Evolutionary conservation across 2,797 vertebrate species (phyloP).

Genomic region (Cyprinella venusta): DNA sequence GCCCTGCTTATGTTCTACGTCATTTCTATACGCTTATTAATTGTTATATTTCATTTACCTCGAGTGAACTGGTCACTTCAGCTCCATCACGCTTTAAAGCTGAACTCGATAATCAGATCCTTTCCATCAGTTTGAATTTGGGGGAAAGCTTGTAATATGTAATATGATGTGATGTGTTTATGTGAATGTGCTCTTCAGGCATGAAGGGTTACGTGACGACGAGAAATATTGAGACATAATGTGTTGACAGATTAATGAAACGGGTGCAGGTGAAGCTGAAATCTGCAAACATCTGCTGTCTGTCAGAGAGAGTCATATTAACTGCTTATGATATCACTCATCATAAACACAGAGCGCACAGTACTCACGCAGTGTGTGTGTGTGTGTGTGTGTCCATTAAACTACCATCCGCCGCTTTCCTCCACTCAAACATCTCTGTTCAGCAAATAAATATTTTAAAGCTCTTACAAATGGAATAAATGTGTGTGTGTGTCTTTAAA

Average conservation of each 20-base stretch:
- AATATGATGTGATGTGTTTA: slow-evolving; percentile 51
- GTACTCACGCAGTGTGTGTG: too few species aligned
- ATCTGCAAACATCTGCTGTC: slow-evolving; percentile 53
- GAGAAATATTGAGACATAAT: slow-evolving; percentile 55
- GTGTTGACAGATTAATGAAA: slow-evolving; percentile 64
- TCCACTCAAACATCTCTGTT: not conserved
- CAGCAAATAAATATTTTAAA: slow-evolving; percentile 44
- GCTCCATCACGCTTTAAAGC: not conserved
- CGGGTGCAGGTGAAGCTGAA: slow-evolving; percentile 58
- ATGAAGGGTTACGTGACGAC: slow-evolving; percentile 47
- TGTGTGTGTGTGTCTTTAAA: slow-evolving; percentile 27
- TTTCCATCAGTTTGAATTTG: not conserved
- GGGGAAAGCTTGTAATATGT: slow-evolving; percentile 40
- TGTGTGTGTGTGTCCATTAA: slow-evolving; percentile 20
- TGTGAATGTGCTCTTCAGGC: slow-evolving; percentile 51
- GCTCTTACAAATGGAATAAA: slow-evolving; percentile 34
- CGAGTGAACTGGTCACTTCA: not conserved
- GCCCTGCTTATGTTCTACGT: too few species aligned
- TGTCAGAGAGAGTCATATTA: slow-evolving; percentile 44
- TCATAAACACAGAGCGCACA: too few species aligned
- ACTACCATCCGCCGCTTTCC: not conserved
- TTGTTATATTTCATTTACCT: not conserved
- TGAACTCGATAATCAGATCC: not conserved
- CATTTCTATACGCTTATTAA: not conserved
- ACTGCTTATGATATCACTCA: not conserved